These are phyloP conservation scores for Pandion haliaetus DNA, from an alignment of 2,113 vertebrate species.

Conservation along the genomic window DNA sequence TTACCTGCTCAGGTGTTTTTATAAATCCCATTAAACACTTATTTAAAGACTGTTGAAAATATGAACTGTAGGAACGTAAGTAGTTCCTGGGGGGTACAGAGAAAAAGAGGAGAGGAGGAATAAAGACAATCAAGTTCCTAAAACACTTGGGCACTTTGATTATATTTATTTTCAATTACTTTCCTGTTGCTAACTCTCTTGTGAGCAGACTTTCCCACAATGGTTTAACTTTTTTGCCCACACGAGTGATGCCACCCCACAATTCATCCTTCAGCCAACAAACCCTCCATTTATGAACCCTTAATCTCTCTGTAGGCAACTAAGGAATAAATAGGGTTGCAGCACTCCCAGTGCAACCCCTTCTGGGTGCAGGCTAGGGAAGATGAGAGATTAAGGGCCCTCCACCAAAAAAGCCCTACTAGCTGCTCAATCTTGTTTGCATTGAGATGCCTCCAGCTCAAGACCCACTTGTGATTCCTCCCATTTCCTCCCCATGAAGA, in stretches of 20 bases:
- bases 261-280: neutral
- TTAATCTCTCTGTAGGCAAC: neutral
- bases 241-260: neutral
- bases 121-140: neutral
- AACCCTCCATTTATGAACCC: neutral
- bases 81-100: neutral
- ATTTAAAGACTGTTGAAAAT: neutral
- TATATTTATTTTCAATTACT: neutral
- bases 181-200: neutral
- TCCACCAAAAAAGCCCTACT: neutral
- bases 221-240: neutral
- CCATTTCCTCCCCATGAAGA: neutral
- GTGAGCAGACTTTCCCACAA: neutral
- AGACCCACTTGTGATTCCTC: neutral
- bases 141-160: neutral
- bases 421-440: neutral
- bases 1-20: conserved; percentile 53
- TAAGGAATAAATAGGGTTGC: neutral
- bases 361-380: neutral
- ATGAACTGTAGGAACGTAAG: neutral
- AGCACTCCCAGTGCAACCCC: neutral
- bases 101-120: neutral
- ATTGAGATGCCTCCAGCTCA: neutral
- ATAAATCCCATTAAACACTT: conserved; percentile 51
- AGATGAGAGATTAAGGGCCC: neutral